Base-by-base conservation (phyloP, 2,113 vertebrate genomes). In the Clarias batrachus region DNA sequence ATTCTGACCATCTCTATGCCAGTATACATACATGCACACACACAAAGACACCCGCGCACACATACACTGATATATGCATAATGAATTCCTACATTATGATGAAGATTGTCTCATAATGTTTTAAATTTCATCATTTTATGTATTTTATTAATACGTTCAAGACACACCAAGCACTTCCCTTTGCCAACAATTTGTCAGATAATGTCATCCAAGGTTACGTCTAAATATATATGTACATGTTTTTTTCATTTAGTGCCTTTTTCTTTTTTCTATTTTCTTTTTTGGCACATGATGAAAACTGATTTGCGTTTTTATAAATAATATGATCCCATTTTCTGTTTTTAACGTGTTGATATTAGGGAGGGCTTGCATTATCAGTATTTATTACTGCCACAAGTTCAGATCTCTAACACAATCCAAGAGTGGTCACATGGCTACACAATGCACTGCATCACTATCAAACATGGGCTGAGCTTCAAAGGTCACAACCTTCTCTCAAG, bases 21-120 rank as follows among this genome's bases (percentile, higher is more conserved):
- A 92, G 93, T 89, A 91, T 91, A 94, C 90, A 91, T 90, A 84
- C 87, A 91, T 92, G 90, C 85, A 85, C 91, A 92, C 93, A 90
- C 90, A 89, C 91, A 90, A 82, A 87, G 52, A 81, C 60, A 85
- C 82, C 13, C 83, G 76, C 82, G 60, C 90, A 86, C 62, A 90
- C 84, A 89, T 91, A 93, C 90, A 93, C 82, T 88, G 91, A 93
- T 91, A 93, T 93, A 94, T 94, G 93, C 92, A 93, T 93, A 92
- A 93, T 89, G 92, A 89, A 52, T 90, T 90, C 91, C 91, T 93
- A 95, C 91, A 93, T 91, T 90, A 92, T 89, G 93, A 90, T 87
- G 93, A 92, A 94, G 94, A 95, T 96, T 95, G 94, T 95, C 92
- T 94, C 92, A 92, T 93, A 89, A 89, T 88, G 90, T 92, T 86